These are phyloP conservation scores for Ectropis crepuscularia DNA, from an alignment of 2,888 invertebrate species.

Conservation along the genomic window DNA sequence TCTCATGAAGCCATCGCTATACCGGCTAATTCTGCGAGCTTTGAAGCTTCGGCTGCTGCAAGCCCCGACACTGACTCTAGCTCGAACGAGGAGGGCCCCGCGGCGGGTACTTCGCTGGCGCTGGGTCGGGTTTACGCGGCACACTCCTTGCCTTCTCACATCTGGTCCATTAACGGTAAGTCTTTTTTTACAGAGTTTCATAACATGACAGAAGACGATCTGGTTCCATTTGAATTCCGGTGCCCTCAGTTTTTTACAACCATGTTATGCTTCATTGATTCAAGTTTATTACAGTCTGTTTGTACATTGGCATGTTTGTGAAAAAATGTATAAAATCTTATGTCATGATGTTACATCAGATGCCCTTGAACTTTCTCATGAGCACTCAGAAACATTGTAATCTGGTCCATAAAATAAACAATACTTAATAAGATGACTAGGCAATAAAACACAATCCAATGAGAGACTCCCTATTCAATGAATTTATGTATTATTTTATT, in stretches of 20 bases:
- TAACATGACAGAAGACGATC: no score
- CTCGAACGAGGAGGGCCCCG: constrained; percentile 86
- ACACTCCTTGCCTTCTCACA: constrained; percentile 95
- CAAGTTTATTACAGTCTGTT: background rate
- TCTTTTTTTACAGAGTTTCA: constrained; percentile 25
- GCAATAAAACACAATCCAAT: background rate
- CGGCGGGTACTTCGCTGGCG: constrained; percentile 80
- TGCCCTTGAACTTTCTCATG: constrained; percentile 11
- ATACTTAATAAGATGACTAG: background rate
- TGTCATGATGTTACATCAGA: constrained; percentile 12
- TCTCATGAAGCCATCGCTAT: constrained; percentile 86
- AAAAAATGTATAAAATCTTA: background rate
- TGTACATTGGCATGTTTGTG: background rate
- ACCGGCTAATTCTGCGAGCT: constrained; percentile 86
- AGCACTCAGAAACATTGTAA: constrained; percentile 1
- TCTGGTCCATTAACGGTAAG: constrained; percentile 96
- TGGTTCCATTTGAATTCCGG: no score
- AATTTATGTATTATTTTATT: no score
- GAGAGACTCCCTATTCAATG: no score
- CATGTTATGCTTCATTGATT: no score
- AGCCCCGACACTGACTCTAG: constrained; percentile 89
- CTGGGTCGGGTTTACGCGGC: constrained; percentile 93
- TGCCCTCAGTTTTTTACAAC: background rate
- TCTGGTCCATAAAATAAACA: background rate
- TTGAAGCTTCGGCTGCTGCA: constrained; percentile 87